A percentile compares a stretch with the other conserved stretches of the same genome.
phyloP scores from a whole-genome alignment of 2,888 invertebrate genomes.

The Euplexia lucipara region DNA sequence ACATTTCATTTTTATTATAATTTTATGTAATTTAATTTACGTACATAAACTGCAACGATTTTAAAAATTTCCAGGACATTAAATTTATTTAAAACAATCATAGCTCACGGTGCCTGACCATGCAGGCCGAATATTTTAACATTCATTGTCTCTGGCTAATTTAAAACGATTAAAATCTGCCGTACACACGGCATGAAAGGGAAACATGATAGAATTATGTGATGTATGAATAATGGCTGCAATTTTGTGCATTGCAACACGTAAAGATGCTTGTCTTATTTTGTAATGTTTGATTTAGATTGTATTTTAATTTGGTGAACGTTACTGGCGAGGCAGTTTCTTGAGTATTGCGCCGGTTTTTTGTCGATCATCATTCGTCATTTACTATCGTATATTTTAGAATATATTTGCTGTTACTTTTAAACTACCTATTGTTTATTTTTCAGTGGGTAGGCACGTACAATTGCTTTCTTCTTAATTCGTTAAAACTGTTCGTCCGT shows the following conservation, averaged over 20 bases:
- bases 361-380: conserved; percentile 12
- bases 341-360: conserved; percentile 38
- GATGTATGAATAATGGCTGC: conserved; percentile 66
- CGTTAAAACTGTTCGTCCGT: no score
- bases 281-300: conserved; percentile 66
- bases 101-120: conserved; percentile 74
- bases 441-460: background rate
- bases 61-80: conserved; percentile 43
- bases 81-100: conserved; percentile 60
- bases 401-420: background rate
- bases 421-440: background rate
- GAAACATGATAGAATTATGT: conserved; percentile 66
- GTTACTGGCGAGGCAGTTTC: conserved; percentile 22
- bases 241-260: conserved; percentile 72
- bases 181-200: conserved; percentile 68
- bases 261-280: conserved; percentile 65
- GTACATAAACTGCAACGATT: conserved; percentile 23
- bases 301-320: conserved; percentile 65
- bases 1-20: background rate
- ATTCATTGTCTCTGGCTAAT: conserved; percentile 76
- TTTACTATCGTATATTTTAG: conserved; percentile 11
- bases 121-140: conserved; percentile 73
- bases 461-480: background rate
- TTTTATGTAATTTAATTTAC: conserved; percentile 19
- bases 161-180: conserved; percentile 72